phyloP scores from a whole-genome alignment of 2,888 invertebrate genomes.

The Eupithecia dodoneata region DNA sequence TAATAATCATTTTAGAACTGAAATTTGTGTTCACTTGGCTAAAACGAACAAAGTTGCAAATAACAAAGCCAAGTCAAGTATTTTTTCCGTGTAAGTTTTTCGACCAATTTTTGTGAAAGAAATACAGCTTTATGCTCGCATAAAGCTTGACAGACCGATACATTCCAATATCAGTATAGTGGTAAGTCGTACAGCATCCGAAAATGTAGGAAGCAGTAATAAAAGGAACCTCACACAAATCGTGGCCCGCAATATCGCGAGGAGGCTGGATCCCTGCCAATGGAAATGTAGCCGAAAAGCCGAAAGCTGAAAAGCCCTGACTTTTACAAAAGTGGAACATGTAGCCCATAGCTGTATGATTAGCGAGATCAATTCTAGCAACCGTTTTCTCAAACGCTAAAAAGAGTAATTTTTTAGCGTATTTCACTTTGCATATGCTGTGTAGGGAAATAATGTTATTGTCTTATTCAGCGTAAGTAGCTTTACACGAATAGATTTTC shows the following conservation, averaged over 20 bases:
- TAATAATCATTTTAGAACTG: too few species aligned
- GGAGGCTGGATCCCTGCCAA: conserved; percentile 52
- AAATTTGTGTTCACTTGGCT: neutral
- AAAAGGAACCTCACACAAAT: conserved; percentile 32
- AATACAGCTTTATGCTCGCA: conserved; percentile 2
- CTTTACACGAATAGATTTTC: neutral
- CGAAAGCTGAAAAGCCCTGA: conserved; percentile 26
- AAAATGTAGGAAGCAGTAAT: conserved; percentile 31
- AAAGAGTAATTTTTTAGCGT: too few species aligned
- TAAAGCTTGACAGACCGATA: neutral
- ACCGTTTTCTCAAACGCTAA: neutral
- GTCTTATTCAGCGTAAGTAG: neutral
- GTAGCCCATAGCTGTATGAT: neutral
- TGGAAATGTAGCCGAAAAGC: conserved; percentile 36
- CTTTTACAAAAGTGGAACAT: conserved; percentile 17
- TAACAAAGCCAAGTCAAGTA: neutral
- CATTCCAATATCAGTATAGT: neutral
- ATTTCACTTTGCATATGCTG: neutral
- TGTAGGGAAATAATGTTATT: neutral
- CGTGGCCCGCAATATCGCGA: conserved; percentile 42
- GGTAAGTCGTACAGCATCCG: conserved; percentile 17
- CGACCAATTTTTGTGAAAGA: neutral
- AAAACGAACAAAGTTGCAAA: neutral
- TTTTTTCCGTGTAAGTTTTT: neutral
- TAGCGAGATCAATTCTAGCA: neutral